phyloP scores from a whole-genome alignment of 2,888 invertebrate genomes.

The Sarcophaga caerulescens region DNA sequence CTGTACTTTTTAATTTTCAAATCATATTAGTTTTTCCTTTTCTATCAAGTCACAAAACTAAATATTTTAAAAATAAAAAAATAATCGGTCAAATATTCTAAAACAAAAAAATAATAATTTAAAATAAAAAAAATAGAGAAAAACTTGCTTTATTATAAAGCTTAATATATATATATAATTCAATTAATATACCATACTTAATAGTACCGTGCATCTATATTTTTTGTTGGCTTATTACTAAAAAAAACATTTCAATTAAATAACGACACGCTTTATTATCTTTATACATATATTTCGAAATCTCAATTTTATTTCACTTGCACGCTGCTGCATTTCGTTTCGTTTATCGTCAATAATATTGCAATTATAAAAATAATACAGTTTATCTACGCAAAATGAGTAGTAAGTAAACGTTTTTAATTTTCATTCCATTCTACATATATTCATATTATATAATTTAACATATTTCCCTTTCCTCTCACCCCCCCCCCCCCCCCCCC shows the following conservation, averaged over 20 bases:
- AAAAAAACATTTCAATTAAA: too few species aligned
- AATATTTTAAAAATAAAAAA: slow-evolving; percentile 31
- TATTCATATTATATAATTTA: not conserved
- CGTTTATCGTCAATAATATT: not conserved
- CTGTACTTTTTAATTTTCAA: not conserved
- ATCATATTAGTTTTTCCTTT: slow-evolving; percentile 56
- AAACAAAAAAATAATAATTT: slow-evolving; percentile 19
- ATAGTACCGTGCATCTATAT: not conserved
- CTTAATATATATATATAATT: not conserved
- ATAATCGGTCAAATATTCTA: not conserved
- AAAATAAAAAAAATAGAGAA: slow-evolving; percentile 1
- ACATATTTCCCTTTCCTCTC: not conserved
- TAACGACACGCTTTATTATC: slow-evolving; percentile 54
- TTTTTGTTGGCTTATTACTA: slow-evolving; percentile 26
- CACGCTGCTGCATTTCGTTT: slow-evolving; percentile 70
- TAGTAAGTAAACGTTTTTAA: slow-evolving; percentile 68
- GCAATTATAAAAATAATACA: slow-evolving; percentile 58
- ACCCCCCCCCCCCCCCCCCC: too few species aligned
- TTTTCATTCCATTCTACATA: not conserved
- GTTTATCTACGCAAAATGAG: slow-evolving; percentile 75
- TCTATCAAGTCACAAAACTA: slow-evolving; percentile 45
- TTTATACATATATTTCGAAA: slow-evolving; percentile 43
- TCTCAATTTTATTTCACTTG: slow-evolving; percentile 64
- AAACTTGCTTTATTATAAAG: not conserved
- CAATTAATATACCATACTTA: not conserved